Base-by-base conservation (phyloP, 2,888 invertebrate genomes). In the Caenorhabditis sp. region DNA sequence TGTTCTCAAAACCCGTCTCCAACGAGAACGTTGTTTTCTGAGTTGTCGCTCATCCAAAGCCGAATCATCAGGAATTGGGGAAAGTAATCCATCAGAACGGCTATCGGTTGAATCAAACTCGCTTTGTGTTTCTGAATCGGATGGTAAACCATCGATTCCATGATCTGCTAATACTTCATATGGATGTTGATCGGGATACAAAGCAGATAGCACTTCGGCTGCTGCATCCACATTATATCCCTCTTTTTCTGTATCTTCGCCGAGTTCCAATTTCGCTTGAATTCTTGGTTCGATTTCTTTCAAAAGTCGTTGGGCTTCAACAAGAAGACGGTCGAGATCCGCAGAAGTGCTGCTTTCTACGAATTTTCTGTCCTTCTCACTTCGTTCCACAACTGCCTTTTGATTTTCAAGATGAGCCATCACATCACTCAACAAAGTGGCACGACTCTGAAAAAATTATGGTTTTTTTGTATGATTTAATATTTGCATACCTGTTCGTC, bases 1-100 rank as follows among this genome's bases (percentile, higher is more conserved):
- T 21, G 87, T 84, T 60, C 83, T 80, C 60, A 87, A 72, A 57
- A 87, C 84, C 67, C 87, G 83, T 74, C 85, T 77, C 87, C 86
- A 87, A 57, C 87, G 79, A 50, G 83, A 80, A 54, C 84, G 73
- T 67, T 85, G 85, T 50, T 83, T 68, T 20, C 80, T 68, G 53
- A 79, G 63, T 71, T 78, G 82, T 59, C 72, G 73, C 36, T 78
- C 75, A 52, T 75, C 70, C 63, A 67, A 62, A n/a, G 77, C 58
- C 53, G 77, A 73, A 60, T 84, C 81, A 62, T 84, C 84, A 31
- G 84, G 84, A 25, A 83, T 70, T 43, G 78, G 82, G 60, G 80
- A 77, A 67, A 81, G 74, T 63, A 73, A 49, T 26, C 81, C 81
- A 59, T 82, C 81, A 25, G 83, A 76, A 58, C 74, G 73, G 38